These are phyloP conservation scores for Nemotelus pantherinus DNA, from an alignment of 2,888 invertebrate genomes.

Conservation along the genomic window DNA sequence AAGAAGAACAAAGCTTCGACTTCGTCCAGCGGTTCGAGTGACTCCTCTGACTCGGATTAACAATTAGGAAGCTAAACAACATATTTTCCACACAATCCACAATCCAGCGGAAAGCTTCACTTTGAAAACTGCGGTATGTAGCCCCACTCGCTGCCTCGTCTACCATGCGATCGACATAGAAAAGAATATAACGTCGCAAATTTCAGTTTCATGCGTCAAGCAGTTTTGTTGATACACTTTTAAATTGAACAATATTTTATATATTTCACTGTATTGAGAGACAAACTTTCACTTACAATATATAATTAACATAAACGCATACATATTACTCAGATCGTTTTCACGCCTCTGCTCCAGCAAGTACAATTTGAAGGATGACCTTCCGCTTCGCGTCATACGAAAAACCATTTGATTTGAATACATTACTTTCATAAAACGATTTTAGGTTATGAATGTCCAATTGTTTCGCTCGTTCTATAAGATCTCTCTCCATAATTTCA, in stretches of 20 bases:
- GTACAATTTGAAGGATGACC: slow-evolving; percentile 83
- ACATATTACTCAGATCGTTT: background rate
- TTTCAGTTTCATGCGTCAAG: too few relatives aligned
- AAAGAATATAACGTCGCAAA: too few relatives aligned
- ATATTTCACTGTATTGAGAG: too few relatives aligned
- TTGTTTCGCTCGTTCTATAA: slow-evolving; percentile 87
- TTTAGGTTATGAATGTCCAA: slow-evolving; percentile 89
- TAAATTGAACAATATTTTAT: too few relatives aligned
- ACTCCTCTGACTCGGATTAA: slow-evolving; percentile 12
- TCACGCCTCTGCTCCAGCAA: slow-evolving; percentile 65
- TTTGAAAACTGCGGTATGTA: too few relatives aligned
- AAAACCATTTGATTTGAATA: slow-evolving; percentile 90
- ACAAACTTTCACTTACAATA: background rate
- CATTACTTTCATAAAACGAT: slow-evolving; percentile 89
- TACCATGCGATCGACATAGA: too few relatives aligned
- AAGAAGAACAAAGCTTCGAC: slow-evolving; percentile 50
- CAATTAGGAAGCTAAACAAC: background rate
- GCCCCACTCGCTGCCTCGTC: too few relatives aligned
- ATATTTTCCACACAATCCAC: background rate
- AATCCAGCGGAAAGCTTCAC: too few relatives aligned
- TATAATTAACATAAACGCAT: too few relatives aligned
- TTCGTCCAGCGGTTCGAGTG: slow-evolving; percentile 50
- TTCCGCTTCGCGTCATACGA: slow-evolving; percentile 84
- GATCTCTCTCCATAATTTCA: slow-evolving; percentile 87
- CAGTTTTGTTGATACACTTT: too few relatives aligned